Evolutionary conservation across 2,888 invertebrate species (phyloP).

Genomic region (Microctonus hyperodae): DNA sequence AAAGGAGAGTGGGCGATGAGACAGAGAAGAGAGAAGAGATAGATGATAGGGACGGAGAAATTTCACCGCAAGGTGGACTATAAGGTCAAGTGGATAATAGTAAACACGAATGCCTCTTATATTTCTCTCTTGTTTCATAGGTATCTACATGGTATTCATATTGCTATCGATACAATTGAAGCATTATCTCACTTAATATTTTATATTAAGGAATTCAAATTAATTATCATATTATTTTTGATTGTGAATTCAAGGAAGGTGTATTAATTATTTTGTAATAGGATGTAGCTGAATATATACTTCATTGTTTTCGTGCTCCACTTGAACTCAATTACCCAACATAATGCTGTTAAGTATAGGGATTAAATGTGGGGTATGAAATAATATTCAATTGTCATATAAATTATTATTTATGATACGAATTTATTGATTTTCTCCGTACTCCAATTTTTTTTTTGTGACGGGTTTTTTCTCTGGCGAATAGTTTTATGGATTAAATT

Average conservation of each 20-base stretch:
- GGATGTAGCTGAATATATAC: background rate
- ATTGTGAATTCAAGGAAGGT: background rate
- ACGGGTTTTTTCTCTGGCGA: no score
- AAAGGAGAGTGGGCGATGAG: no score
- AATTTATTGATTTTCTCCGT: background rate
- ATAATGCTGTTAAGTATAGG: background rate
- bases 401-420: no score
- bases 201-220: background rate
- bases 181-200: conserved; percentile 27
- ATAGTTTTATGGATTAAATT: background rate
- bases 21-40: background rate
- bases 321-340: background rate
- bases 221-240: conserved; percentile 1
- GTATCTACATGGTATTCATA: background rate
- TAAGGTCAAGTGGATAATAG: conserved; percentile 42
- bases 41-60: background rate
- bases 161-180: background rate
- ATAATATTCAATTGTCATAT: background rate
- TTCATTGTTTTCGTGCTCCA: background rate
- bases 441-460: background rate
- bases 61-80: conserved; percentile 4
- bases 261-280: background rate
- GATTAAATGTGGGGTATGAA: background rate
- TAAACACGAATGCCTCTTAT: conserved; percentile 32
- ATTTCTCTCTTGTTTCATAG: background rate